These are phyloP conservation scores for Garrulus glandarius DNA, from an alignment of 2,797 vertebrate species.

Conservation along the genomic window DNA sequence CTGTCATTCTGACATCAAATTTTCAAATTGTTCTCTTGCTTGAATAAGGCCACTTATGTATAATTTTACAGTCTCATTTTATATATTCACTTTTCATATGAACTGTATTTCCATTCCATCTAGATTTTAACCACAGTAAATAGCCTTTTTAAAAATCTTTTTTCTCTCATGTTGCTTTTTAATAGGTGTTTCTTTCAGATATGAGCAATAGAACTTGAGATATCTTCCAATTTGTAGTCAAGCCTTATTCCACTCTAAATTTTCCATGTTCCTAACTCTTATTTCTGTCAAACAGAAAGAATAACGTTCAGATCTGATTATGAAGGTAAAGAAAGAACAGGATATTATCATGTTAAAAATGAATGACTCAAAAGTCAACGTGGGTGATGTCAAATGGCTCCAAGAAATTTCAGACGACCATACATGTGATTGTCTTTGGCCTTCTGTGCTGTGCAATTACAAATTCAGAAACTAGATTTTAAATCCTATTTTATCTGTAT, in stretches of 20 bases:
- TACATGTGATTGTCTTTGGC: neutral
- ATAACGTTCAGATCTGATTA: neutral
- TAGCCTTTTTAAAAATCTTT: neutral
- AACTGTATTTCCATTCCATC: neutral
- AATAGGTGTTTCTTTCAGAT: neutral
- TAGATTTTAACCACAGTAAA: neutral
- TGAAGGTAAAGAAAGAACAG: neutral
- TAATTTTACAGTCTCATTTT: neutral
- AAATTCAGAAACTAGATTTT: neutral
- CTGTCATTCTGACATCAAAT: neutral
- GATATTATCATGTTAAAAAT: neutral
- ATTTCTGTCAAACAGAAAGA: neutral
- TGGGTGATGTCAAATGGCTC: neutral
- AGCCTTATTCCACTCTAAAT: neutral
- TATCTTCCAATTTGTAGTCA: neutral
- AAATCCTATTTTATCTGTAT: neutral
- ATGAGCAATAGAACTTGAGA: neutral
- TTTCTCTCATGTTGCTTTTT: neutral
- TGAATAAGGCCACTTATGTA: neutral
- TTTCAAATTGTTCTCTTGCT: neutral
- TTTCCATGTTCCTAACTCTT: neutral
- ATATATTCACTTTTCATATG: neutral
- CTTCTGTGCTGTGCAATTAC: neutral
- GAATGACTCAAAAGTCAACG: neutral
- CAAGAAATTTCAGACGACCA: neutral